Evolutionary conservation across 2,113 vertebrate genomes (phyloP).

Genomic region (Falco punctatus): DNA sequence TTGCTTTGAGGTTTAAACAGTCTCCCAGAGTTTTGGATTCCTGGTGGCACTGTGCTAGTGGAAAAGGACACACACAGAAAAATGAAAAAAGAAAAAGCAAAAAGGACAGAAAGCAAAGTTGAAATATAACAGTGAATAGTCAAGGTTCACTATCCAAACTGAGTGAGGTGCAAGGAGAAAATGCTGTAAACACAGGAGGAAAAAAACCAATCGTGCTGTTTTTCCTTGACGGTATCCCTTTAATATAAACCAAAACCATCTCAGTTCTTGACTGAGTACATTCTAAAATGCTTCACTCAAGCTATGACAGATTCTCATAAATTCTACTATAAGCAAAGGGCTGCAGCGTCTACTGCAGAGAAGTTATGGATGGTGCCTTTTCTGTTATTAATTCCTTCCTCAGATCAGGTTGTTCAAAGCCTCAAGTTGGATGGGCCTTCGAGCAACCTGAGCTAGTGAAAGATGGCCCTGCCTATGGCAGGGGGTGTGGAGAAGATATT

Average conservation of each 20-base stretch:
- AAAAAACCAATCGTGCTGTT: not conserved
- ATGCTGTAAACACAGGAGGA: not conserved
- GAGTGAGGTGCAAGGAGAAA: not conserved
- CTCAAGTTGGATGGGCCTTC: not conserved
- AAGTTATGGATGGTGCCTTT: not conserved
- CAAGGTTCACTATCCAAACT: not conserved
- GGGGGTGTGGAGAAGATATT: not conserved
- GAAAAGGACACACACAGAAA: not conserved
- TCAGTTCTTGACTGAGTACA: not conserved
- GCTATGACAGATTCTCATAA: not conserved
- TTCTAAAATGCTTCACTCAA: not conserved
- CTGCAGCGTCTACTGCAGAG: not conserved
- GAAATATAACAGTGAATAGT: not conserved
- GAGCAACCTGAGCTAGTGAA: not conserved
- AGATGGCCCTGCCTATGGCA: not conserved
- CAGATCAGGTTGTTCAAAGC: not conserved
- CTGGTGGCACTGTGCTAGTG: not conserved
- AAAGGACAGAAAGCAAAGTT: not conserved
- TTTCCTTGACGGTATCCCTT: not conserved
- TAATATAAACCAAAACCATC: not conserved
- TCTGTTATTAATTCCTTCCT: not conserved
- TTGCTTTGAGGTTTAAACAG: not conserved
- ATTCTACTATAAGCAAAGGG: not conserved
- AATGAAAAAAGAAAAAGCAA: no score
- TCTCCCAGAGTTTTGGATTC: not conserved